phyloP scores from a whole-genome alignment of 2,888 invertebrate species.

The Apocheima hispidaria region DNA sequence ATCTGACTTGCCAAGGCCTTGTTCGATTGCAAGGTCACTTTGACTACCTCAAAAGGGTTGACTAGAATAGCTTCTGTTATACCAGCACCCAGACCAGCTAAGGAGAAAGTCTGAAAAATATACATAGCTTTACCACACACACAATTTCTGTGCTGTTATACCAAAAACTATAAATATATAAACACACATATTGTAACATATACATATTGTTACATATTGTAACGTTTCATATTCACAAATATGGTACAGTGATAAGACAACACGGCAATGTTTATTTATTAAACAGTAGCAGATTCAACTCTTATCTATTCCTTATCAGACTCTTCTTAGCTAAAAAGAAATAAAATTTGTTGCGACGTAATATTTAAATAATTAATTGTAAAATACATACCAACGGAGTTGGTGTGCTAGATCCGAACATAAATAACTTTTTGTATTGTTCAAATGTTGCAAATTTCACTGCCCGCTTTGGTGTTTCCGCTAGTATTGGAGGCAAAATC shows the following conservation, averaged over 20 bases:
- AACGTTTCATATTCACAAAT: not conserved
- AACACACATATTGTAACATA: not conserved
- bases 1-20: conserved; percentile 87
- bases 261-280: not conserved
- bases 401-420: conserved; percentile 91
- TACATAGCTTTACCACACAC: not conserved
- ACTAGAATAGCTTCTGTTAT: conserved; percentile 96
- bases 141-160: not conserved
- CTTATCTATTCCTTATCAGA: conserved; percentile 32
- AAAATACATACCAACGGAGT: conserved; percentile 89
- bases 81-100: conserved; percentile 96
- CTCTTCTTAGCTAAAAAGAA: not conserved
- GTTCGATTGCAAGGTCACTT: conserved; percentile 94
- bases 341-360: not conserved
- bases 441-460: conserved; percentile 98
- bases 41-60: conserved; percentile 98
- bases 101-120: conserved; percentile 91
- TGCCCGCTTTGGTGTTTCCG: conserved; percentile 97
- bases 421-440: conserved; percentile 94
- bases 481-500: conserved; percentile 95
- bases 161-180: not conserved
- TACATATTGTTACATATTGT: not conserved
- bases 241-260: not conserved
- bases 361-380: not conserved
- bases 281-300: not conserved